Evolutionary conservation across 2,888 invertebrate genomes (phyloP), one percentile per base, ranked within the genome.

Genomic region (Thera obeliscata): DNA sequence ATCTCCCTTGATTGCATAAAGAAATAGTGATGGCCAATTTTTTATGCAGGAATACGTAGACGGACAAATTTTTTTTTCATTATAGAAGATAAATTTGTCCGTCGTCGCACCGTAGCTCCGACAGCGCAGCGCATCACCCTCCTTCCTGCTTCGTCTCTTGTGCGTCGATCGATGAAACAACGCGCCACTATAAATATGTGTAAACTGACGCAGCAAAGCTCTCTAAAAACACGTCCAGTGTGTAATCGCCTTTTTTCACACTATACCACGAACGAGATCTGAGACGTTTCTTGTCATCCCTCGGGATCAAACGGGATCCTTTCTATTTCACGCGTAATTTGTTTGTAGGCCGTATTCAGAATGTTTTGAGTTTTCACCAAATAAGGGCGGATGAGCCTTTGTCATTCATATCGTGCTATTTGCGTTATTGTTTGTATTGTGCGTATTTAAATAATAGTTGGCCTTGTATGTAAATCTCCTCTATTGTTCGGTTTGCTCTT

Each of bases 291-390:
- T 69, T 64, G 38, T 46, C n/a, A 49, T 66, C 74, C 71, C 70
- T 55, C 5, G 71, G 70, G 71, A 67, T 61, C 55, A 63, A 61
- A 60, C 22, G 22, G 38, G 41, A 52, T 55, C 59, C 57, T 58
- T 67, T 55, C 64, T 68, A 71, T 71, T 73, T 70, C 63, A 71
- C 68, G 68, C 66, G 62, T 38, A 70, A 71, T 71, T 73, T 71
- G 68, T 61, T 71, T 67, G 58, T 56, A 60, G 67, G 66, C 57
- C 66, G 52, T 60, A 11, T 12, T 66, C 54, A 35, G 64, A 71
- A 69, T 71, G 71, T 70, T 64, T 66, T 60, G 48, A 73, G 69
- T 69, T 73, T 67, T 56, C 38, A 61, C 65, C 62, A 65, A 71
- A 61, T 49, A 56, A 66, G 68, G 58, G 62, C 22, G 33, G 55